Evolutionary conservation across 2,113 vertebrate genomes (phyloP).

Genomic region (Xyliphius kryptos): DNA sequence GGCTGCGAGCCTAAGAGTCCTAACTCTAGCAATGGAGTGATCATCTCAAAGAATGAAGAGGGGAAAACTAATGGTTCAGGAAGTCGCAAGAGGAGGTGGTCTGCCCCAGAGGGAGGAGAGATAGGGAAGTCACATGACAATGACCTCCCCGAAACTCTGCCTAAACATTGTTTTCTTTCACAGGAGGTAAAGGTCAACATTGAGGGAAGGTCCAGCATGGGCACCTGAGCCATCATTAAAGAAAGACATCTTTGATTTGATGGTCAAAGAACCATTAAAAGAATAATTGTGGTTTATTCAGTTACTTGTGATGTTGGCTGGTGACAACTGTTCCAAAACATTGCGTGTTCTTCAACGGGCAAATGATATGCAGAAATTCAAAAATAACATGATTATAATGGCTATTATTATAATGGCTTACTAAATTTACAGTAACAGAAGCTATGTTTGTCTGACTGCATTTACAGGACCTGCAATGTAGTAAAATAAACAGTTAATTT

Average conservation of each 20-base stretch:
- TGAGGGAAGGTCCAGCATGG: slow-evolving; percentile 92
- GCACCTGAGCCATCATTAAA: slow-evolving; percentile 66
- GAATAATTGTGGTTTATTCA: slow-evolving; percentile 9
- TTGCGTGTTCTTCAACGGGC: slow-evolving; percentile 21
- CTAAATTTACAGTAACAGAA: slow-evolving; percentile 30
- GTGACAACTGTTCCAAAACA: slow-evolving; percentile 10
- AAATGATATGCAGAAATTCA: slow-evolving; percentile 21
- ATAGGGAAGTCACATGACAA: slow-evolving; percentile 79
- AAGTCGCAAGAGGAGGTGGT: slow-evolving; percentile 95
- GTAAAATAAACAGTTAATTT: slow-evolving; percentile 19
- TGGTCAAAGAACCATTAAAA: background rate
- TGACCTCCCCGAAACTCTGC: slow-evolving; percentile 86
- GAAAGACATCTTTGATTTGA: background rate
- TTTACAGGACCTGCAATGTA: slow-evolving; percentile 18
- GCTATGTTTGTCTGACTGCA: slow-evolving; percentile 24
- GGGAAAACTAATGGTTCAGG: slow-evolving; percentile 67
- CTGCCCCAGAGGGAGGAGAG: slow-evolving; percentile 90
- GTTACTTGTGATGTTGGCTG: slow-evolving; percentile 5
- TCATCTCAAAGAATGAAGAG: slow-evolving; percentile 73
- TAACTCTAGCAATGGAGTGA: too few relatives aligned
- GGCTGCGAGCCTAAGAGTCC: slow-evolving; percentile 26
- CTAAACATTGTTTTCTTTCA: slow-evolving; percentile 93
- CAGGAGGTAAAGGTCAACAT: slow-evolving; percentile 99
- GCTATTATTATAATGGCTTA: slow-evolving; percentile 21
- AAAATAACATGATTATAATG: slow-evolving; percentile 15